Conservation (phyloP, 2,113 vertebrate genomes). For the Narcine bancroftii region DNA sequence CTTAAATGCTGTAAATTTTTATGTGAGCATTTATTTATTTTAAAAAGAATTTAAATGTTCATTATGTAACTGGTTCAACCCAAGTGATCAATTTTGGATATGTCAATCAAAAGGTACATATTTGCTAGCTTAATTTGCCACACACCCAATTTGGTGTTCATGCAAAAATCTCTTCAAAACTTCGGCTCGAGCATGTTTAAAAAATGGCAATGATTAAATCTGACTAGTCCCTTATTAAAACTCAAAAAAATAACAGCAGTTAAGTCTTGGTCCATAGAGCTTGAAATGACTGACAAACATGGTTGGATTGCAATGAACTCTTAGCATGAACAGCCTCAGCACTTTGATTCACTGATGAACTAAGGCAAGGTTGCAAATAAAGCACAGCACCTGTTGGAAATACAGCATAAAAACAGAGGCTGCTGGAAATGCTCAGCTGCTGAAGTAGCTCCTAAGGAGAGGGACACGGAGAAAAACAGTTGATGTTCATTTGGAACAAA, state of each 20-base stretch:
- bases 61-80: not conserved
- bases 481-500: too few relatives aligned
- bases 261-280: not conserved
- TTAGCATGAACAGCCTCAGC: not conserved
- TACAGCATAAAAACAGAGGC: too few relatives aligned
- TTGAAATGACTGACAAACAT: not conserved
- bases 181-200: conserved; percentile 5
- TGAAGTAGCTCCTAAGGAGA: too few relatives aligned
- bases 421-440: too few relatives aligned
- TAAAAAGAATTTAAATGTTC: not conserved
- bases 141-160: not conserved
- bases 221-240: not conserved
- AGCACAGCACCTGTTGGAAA: too few relatives aligned
- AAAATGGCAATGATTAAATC: conserved; percentile 22
- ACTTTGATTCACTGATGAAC: not conserved
- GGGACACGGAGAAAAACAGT: too few relatives aligned
- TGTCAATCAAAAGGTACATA: too few relatives aligned
- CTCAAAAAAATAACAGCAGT: not conserved
- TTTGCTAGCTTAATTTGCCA: not conserved
- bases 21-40: not conserved
- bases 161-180: not conserved
- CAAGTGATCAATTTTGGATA: not conserved
- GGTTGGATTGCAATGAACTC: not conserved
- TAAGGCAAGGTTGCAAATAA: not conserved
- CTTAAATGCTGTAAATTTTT: not conserved